A percentile compares a stretch with the other conserved stretches of the same genome.
Conservation (phyloP, 2,888 invertebrate genomes). For the Drosophila macrospina region DNA sequence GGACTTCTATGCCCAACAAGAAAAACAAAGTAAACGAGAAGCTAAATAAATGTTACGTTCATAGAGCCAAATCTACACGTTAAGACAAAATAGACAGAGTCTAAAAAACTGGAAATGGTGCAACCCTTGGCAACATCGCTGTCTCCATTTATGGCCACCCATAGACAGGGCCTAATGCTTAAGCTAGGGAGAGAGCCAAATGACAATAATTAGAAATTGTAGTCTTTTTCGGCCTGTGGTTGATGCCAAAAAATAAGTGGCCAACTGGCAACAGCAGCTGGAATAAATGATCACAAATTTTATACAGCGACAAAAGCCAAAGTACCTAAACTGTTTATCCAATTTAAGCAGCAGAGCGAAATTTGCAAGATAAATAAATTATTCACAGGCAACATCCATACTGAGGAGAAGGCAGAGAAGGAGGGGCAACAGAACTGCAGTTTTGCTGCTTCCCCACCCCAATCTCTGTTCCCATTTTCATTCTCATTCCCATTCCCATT, state of each 20-base stretch:
- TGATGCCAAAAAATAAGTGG: conserved; percentile 68
- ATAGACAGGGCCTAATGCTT: conserved; percentile 36
- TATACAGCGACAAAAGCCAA: conserved; percentile 54
- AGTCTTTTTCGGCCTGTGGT: conserved; percentile 35
- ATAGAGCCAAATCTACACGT: conserved; percentile 42
- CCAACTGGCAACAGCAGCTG: conserved; percentile 60
- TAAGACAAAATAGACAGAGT: conserved; percentile 17
- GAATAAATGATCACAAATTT: conserved; percentile 78
- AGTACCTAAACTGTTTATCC: conserved; percentile 61
- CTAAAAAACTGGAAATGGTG: conserved; percentile 18
- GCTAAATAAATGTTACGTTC: conserved; percentile 26
- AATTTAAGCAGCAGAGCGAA: conserved; percentile 35
- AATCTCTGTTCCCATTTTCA: neutral
- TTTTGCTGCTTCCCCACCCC: conserved; percentile 1
- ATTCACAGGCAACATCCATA: conserved; percentile 62
- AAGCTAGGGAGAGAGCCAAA: conserved; percentile 64
- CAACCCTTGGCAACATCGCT: conserved; percentile 35
- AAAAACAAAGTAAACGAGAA: conserved; percentile 5
- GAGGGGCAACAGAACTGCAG: conserved; percentile 24
- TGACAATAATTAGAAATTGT: conserved; percentile 78
- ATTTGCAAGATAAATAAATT: conserved; percentile 72
- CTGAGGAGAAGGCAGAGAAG: neutral
- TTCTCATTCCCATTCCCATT: neutral
- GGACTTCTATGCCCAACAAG: neutral
- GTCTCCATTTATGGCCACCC: conserved; percentile 36